A percentile compares a stretch with the other conserved stretches of the same genome.
Evolutionary conservation across 2,797 vertebrate species (phyloP).

Genomic region (Acrossocheilus fasciatus): DNA sequence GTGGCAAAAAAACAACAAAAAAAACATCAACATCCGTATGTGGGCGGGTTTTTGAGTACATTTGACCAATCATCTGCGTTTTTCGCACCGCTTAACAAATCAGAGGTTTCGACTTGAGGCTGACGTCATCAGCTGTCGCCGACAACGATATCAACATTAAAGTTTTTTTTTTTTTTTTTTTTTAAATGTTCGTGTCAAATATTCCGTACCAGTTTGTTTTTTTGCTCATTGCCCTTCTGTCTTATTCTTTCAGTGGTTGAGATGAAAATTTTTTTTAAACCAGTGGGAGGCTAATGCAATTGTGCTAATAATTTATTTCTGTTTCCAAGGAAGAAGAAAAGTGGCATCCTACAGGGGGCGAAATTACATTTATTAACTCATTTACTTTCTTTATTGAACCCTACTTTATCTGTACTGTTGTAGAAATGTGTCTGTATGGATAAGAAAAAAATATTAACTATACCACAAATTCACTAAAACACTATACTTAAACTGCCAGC

Average conservation of each 20-base stretch:
- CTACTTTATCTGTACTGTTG: background rate
- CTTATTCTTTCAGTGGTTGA: background rate
- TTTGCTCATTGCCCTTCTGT: no score
- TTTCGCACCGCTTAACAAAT: conserved; percentile 8
- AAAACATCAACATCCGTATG: conserved; percentile 41
- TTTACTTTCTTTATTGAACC: conserved; percentile 1
- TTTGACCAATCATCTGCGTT: conserved; percentile 22
- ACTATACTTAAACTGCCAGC: background rate
- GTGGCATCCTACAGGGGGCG: background rate
- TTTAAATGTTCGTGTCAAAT: background rate
- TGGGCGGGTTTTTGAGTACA: background rate
- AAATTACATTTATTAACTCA: background rate
- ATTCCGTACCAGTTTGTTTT: background rate
- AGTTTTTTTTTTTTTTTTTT: background rate
- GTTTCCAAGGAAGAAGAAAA: background rate
- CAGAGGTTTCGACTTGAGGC: background rate
- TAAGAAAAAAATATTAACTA: background rate
- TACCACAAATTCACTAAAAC: background rate
- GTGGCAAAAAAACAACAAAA: background rate
- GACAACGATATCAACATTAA: background rate
- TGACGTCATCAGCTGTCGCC: conserved; percentile 37
- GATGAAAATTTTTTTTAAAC: background rate
- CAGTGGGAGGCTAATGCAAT: background rate
- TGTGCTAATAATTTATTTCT: background rate
- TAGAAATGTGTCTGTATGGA: background rate